A percentile compares a stretch with the other conserved stretches of the same genome.
Evolutionary conservation across 2,888 invertebrate species (phyloP).

Genomic region (Trypoxylon attenuatum): DNA sequence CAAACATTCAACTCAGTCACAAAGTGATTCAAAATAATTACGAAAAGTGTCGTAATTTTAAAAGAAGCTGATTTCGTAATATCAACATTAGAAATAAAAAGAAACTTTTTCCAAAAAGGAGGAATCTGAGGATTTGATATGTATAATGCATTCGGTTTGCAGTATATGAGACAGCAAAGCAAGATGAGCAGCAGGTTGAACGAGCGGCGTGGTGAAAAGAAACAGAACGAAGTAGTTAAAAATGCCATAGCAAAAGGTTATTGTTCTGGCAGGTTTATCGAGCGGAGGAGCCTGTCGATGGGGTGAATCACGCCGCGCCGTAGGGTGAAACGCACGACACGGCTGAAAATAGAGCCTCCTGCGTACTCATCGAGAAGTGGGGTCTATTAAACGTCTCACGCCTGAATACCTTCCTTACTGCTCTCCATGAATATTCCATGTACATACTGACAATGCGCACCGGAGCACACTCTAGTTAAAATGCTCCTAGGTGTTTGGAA

Average conservation of each 20-base stretch:
- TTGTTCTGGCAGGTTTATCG: constrained; percentile 58
- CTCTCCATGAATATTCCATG: neutral
- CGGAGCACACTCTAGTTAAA: too few relatives aligned
- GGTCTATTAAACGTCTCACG: constrained; percentile 21
- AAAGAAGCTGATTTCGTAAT: too few relatives aligned
- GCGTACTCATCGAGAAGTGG: constrained; percentile 13
- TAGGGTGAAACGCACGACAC: constrained; percentile 19
- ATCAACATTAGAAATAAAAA: too few relatives aligned
- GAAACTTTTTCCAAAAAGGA: too few relatives aligned
- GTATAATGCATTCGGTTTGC: too few relatives aligned
- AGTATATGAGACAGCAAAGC: too few relatives aligned
- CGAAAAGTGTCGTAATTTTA: too few relatives aligned
- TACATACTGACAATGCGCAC: too few relatives aligned
- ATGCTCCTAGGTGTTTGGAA: too few relatives aligned
- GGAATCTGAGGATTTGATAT: too few relatives aligned
- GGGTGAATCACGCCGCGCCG: constrained; percentile 56
- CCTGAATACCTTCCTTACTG: neutral
- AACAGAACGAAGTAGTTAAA: constrained; percentile 37
- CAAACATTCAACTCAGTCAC: too few relatives aligned
- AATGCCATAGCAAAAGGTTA: constrained; percentile 30
- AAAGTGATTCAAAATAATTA: too few relatives aligned
- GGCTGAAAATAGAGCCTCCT: constrained; percentile 35
- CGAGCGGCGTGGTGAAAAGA: constrained; percentile 31
- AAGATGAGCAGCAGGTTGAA: neutral
- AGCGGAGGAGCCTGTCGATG: constrained; percentile 55